Percentiles rank a stretch among this genome's conserved stretches.
Conservation (phyloP, 1,140 invertebrate genomes). For the Mesaphorura yosii region DNA sequence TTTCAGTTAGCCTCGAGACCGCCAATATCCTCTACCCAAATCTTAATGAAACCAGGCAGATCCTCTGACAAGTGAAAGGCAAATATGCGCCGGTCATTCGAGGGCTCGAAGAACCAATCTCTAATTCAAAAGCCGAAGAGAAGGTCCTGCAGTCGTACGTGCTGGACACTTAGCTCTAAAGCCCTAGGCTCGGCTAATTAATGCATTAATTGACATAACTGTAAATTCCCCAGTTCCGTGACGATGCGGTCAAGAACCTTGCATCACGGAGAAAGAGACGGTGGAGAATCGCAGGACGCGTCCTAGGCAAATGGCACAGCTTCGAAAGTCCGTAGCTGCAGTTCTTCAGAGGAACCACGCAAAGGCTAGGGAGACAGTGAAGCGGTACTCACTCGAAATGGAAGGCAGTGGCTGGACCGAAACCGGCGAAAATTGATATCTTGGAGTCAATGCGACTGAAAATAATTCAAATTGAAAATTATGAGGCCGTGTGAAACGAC, state of each 20-base stretch:
- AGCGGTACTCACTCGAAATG: too few species aligned
- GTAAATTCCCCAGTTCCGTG: conserved; percentile 21
- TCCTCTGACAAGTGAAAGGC: conserved; percentile 13
- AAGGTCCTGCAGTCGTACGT: conserved; percentile 16
- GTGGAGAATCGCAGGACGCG: conserved; percentile 21
- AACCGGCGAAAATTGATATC: conserved; percentile 11
- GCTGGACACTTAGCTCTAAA: too few species aligned
- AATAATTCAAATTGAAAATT: too few species aligned
- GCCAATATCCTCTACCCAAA: conserved; percentile 18
- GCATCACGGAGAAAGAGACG: conserved; percentile 23
- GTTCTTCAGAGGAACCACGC: conserved; percentile 24
- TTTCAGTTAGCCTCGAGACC: conserved; percentile 24
- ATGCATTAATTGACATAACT: too few species aligned
- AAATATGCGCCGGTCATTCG: conserved; percentile 21
- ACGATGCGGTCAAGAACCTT: conserved; percentile 24
- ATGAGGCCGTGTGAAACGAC: conserved; percentile 16
- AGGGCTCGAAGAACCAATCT: conserved; percentile 13
- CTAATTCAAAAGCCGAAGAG: conserved; percentile 19
- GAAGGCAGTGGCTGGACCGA: conserved; percentile 11
- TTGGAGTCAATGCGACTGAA: too few species aligned
- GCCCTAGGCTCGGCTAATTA: too few species aligned
- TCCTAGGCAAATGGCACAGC: conserved; percentile 25
- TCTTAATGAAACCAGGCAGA: conserved; percentile 13
- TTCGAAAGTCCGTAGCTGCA: conserved; percentile 26
- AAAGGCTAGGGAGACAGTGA: neutral